Conservation (phyloP, 2,888 invertebrate genomes). For the Suillia variegata region DNA sequence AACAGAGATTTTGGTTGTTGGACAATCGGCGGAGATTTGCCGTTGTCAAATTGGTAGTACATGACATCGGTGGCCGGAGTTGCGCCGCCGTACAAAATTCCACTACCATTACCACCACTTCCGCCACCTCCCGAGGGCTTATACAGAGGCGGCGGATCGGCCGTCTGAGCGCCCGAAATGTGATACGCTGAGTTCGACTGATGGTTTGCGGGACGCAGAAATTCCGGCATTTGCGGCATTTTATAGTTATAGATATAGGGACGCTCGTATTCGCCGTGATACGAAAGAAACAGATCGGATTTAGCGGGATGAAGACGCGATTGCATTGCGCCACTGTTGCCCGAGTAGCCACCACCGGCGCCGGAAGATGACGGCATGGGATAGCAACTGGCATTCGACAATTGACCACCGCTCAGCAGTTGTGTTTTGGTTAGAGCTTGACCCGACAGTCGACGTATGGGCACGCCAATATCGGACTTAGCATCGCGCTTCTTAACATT, state of each 20-base stretch:
- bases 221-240: constrained; percentile 56
- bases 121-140: constrained; percentile 24
- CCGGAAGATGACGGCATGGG: constrained; percentile 38
- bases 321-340: not conserved
- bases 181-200: constrained; percentile 49
- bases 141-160: constrained; percentile 53
- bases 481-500: constrained; percentile 55
- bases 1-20: constrained; percentile 44
- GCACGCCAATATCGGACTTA: constrained; percentile 61
- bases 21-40: constrained; percentile 46
- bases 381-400: constrained; percentile 48
- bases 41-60: constrained; percentile 59
- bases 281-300: constrained; percentile 58
- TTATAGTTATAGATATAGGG: constrained; percentile 57
- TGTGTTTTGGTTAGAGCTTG: constrained; percentile 53
- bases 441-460: constrained; percentile 53
- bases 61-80: constrained; percentile 55
- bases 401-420: constrained; percentile 52
- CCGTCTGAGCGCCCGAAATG: constrained; percentile 57
- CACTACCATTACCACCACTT: constrained; percentile 1
- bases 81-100: constrained; percentile 44
- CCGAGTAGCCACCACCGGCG: constrained; percentile 8
- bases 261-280: constrained; percentile 44
- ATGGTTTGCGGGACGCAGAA: constrained; percentile 28
- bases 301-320: constrained; percentile 32